These are phyloP conservation scores for Lasioglossum oenotherae DNA, from an alignment of 2,888 invertebrate species.

Conservation along the genomic window DNA sequence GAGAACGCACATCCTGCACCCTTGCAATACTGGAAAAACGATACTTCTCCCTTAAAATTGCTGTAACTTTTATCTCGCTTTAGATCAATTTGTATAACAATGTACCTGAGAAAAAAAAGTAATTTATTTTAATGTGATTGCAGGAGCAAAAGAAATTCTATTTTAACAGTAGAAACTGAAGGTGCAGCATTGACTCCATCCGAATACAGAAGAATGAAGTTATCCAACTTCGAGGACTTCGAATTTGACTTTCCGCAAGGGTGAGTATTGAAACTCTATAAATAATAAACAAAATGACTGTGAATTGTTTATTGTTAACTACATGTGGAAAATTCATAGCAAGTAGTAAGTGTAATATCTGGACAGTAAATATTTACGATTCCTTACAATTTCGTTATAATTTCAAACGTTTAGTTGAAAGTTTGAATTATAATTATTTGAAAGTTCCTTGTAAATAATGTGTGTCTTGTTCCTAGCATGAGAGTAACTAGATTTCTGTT, in stretches of 20 bases:
- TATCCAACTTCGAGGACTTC: slow-evolving; percentile 52
- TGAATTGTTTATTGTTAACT: neutral
- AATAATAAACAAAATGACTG: neutral
- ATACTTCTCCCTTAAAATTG: neutral
- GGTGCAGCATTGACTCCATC: slow-evolving; percentile 77
- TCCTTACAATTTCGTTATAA: neutral
- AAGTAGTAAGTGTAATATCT: neutral
- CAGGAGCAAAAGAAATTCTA: slow-evolving; percentile 52
- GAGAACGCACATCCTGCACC: no score
- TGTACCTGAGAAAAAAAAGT: neutral
- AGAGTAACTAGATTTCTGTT: slow-evolving; percentile 4
- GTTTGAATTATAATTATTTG: neutral
- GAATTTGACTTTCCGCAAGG: slow-evolving; percentile 42
- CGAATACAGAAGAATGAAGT: slow-evolving; percentile 74
- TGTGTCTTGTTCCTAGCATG: neutral
- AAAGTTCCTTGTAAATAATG: neutral
- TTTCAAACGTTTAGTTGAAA: neutral
- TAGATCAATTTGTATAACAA: neutral
- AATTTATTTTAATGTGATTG: neutral
- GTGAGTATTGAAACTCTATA: slow-evolving; percentile 10
- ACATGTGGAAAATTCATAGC: neutral
- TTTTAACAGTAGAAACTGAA: slow-evolving; percentile 70
- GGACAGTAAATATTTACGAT: neutral
- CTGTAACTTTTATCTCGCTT: neutral
- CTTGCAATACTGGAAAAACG: no score